phyloP scores from a whole-genome alignment of 2,888 invertebrate species.

The Gryllus longicercus region DNA sequence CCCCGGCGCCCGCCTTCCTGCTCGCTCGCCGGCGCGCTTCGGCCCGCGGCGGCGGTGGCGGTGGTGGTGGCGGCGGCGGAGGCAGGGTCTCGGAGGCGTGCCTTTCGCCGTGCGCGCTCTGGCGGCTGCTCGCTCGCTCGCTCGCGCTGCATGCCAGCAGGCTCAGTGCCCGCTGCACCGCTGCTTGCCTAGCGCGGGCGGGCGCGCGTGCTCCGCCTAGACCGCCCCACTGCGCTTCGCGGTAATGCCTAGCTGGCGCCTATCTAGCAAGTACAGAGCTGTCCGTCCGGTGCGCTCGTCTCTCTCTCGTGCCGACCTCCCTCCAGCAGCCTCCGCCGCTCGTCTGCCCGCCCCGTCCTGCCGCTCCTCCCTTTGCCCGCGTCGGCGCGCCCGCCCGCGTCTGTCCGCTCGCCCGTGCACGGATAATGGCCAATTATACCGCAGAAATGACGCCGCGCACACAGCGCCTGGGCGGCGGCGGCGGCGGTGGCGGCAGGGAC shows the following conservation, averaged over 20 bases:
- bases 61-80: no score
- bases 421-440: slow-evolving; percentile 17
- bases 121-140: not conserved
- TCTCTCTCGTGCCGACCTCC: no score
- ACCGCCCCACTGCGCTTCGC: not conserved
- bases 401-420: slow-evolving; percentile 17
- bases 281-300: not conserved
- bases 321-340: not conserved
- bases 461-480: not conserved
- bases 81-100: no score
- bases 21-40: not conserved
- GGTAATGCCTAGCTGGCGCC: not conserved
- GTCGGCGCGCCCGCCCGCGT: not conserved
- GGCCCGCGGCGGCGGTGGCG: not conserved
- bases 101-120: no score
- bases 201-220: not conserved
- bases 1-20: not conserved
- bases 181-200: not conserved
- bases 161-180: not conserved
- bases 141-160: not conserved
- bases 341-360: not conserved
- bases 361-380: not conserved
- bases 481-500: not conserved
- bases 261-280: not conserved
- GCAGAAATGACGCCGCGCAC: slow-evolving; percentile 17